Conservation (phyloP, 2,797 vertebrate genomes). For the Graptemys geographica region DNA sequence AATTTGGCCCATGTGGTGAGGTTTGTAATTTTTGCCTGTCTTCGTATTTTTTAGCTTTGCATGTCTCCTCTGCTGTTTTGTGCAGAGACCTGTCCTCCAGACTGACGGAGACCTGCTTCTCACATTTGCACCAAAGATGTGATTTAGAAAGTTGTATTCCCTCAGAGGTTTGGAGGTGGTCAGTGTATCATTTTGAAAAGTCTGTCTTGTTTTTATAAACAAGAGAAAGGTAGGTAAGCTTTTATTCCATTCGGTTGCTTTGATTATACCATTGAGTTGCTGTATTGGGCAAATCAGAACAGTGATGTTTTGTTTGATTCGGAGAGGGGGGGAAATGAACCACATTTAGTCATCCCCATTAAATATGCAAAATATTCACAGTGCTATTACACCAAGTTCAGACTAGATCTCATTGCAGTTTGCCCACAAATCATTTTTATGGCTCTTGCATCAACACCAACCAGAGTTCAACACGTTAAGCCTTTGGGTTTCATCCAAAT, state of each 20-base stretch:
- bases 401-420: not conserved
- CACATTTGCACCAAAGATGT: not conserved
- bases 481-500: not conserved
- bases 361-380: not conserved
- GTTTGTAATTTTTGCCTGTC: not conserved
- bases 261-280: not conserved
- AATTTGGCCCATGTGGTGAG: not conserved
- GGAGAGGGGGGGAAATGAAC: not conserved
- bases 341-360: not conserved
- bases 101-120: not conserved
- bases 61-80: not conserved
- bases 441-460: not conserved
- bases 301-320: not conserved
- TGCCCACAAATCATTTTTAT: not conserved
- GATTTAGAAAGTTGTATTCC: constrained; percentile 56
- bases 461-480: not conserved
- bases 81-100: not conserved
- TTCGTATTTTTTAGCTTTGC: not conserved
- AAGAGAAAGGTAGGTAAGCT: constrained; percentile 73
- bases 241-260: not conserved
- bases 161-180: constrained; percentile 60
- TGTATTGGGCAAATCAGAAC: not conserved
- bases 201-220: constrained; percentile 83
- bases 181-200: constrained; percentile 70
- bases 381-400: not conserved